Evolutionary conservation across 2,888 invertebrate genomes (phyloP).

Genomic region (Melinaea marsaeus): DNA sequence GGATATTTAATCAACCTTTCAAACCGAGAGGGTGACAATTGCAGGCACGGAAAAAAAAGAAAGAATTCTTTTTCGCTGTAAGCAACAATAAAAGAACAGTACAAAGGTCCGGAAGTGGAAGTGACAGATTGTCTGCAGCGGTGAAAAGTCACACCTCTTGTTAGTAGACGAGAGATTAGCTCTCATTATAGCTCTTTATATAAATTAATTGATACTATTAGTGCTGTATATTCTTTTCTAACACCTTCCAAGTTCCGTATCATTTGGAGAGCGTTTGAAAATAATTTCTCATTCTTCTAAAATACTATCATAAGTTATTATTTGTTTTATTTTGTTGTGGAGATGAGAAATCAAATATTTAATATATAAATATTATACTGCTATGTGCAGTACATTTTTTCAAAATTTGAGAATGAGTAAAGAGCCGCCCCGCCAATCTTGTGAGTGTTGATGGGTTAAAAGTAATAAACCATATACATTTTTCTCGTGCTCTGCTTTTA

Average conservation of each 20-base stretch:
- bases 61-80: constrained; percentile 60
- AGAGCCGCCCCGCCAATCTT: too few relatives aligned
- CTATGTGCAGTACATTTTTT: too few relatives aligned
- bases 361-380: too few relatives aligned
- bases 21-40: constrained; percentile 75
- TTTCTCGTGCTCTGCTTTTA: too few relatives aligned
- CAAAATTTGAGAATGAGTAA: too few relatives aligned
- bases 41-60: constrained; percentile 65
- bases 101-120: constrained; percentile 70
- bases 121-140: constrained; percentile 76
- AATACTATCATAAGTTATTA: too few relatives aligned
- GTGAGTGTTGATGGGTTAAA: too few relatives aligned
- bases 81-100: constrained; percentile 71
- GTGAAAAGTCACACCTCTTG: constrained; percentile 77
- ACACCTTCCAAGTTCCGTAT: not conserved
- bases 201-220: constrained; percentile 72
- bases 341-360: too few relatives aligned
- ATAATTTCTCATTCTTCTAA: not conserved
- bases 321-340: too few relatives aligned
- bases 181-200: constrained; percentile 77
- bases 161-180: constrained; percentile 71
- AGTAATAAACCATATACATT: too few relatives aligned
- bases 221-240: constrained; percentile 24
- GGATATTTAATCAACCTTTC: constrained; percentile 73
- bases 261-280: not conserved